Evolutionary conservation across 2,797 vertebrate genomes (phyloP), one percentile per base, ranked within the genome.

Genomic region (Pyrocephalus nanus): DNA sequence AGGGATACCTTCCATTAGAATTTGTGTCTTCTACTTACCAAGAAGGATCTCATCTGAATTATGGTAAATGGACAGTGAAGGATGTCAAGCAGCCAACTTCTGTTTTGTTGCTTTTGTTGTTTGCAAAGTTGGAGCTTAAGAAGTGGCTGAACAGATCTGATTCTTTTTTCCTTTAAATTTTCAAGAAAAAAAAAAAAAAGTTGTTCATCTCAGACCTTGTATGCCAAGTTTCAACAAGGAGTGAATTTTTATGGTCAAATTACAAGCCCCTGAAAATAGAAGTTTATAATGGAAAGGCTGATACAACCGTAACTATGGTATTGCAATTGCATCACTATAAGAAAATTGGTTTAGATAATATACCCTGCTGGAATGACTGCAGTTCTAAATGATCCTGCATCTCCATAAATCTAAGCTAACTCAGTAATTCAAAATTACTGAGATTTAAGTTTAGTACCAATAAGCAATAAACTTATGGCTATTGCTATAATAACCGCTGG

Each of bases 331-430:
- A 97, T 96, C 91, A 94, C 94, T 97, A 93, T 86, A 89, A 97
- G 97, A 96, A 98, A 98, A 98, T 98, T 98, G 96, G 97, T 96
- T 98, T 98, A 97, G 97, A 97, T 98, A 98, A 98, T 98, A 96
- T 97, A 97, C 94, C 53, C 97, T 97, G 96, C 97, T 97, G 97
- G 96, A 98, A 98, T 97, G 97, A 98, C 90, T 97, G 97, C 97
- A 83, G 50, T 84, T 98, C 95, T 95, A 98, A 98, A 98, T 94
- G 97, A 97, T 96, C 93, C 93, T 87, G 92, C 96, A 96, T 96
- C 96, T 95, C 94, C 97, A 98, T 98, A 98, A 98, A 98, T 98
- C 98, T 98, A 91, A 98, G 97, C 96, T 98, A 98, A 98, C 97
- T 97, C 97, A 98, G 98, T 98, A 96, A 97, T 98, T 98, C 98